Evolutionary conservation across 1,140 invertebrate species (phyloP), one percentile per base, ranked within the genome.

Genomic region (Papilio dardanus): DNA sequence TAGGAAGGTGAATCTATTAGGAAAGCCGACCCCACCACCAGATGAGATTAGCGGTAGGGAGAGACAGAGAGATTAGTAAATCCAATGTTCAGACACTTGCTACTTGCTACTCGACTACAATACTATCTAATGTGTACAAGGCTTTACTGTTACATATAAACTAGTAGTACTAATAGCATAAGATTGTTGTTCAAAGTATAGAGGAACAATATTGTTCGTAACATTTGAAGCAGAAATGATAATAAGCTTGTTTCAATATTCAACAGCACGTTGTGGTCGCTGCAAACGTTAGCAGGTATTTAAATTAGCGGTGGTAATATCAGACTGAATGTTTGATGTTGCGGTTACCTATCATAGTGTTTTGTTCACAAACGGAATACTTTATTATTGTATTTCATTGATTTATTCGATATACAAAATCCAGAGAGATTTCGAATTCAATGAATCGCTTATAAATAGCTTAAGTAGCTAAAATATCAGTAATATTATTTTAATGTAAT

Each of bases 301-400:
- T 62, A 62, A 62, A 62, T 62, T 62, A 62, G 54, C 24, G 54
- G 54, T 62, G 14, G 54, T 62, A 62, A 62, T 62, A 62, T 62
- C 54, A 62, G 30, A 62, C 54, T 62, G 54, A 62, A 62, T 62
- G 54, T 62, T 62, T 62, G 54, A 62, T 62, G 54, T 14, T 62
- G 54, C 54, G 54, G 54, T 62, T 62, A 16, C 24, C 3, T 28
- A 24, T 62, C 30, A 62, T 28, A 28, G 54, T 62, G 54, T 62
- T 62, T 62, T n/a, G 21, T 62, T 62, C 54, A 62, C 54, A 62
- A 30, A 62, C 24, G 21, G 54, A 62, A 62, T 62, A 62, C 54
- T 28, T 28, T 62, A 62, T 28, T 30, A 28, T 28, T 16, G 54
- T 28, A 30, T 28, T 14, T 28, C 54, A 28, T 30, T 62, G 54